phyloP scores from a whole-genome alignment of 2,888 invertebrate species.

The Alviniconcha strummeri region DNA sequence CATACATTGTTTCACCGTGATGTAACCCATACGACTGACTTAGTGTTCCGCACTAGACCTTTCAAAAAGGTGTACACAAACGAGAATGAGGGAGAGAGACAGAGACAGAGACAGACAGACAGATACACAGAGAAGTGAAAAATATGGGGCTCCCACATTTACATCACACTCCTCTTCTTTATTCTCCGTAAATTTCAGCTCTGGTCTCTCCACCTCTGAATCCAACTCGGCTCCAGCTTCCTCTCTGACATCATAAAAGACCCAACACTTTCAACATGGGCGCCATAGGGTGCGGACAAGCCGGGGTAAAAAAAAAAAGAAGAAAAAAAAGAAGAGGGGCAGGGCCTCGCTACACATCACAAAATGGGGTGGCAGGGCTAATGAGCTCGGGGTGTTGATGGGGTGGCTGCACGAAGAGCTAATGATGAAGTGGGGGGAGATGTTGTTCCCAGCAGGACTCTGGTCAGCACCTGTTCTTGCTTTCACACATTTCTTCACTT shows the following conservation, averaged over 20 bases:
- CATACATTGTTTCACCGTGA: too few species aligned
- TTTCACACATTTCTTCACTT: not conserved
- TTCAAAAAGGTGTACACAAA: too few species aligned
- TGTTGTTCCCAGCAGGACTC: not conserved
- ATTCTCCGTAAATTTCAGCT: not conserved
- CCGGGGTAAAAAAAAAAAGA: not conserved
- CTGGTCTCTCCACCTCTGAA: too few species aligned
- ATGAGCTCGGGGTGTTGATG: conserved; percentile 12
- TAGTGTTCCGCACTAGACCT: too few species aligned
- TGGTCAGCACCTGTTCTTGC: conserved; percentile 20
- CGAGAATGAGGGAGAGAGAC: not conserved
- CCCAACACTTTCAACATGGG: conserved; percentile 1
- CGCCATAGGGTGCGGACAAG: not conserved
- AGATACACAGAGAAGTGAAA: not conserved
- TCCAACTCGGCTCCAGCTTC: not conserved
- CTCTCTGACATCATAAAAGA: conserved; percentile 2
- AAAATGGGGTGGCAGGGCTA: not conserved
- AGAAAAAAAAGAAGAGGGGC: not conserved
- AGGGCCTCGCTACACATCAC: not conserved
- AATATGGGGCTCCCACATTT: too few species aligned
- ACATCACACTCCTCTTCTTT: not conserved
- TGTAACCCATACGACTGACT: too few species aligned
- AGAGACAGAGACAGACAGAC: not conserved
- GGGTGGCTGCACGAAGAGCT: conserved; percentile 2
- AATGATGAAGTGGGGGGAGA: conserved; percentile 15